Evolutionary conservation across 1,140 invertebrate genomes (phyloP).

Genomic region (Lepidostoma basale): DNA sequence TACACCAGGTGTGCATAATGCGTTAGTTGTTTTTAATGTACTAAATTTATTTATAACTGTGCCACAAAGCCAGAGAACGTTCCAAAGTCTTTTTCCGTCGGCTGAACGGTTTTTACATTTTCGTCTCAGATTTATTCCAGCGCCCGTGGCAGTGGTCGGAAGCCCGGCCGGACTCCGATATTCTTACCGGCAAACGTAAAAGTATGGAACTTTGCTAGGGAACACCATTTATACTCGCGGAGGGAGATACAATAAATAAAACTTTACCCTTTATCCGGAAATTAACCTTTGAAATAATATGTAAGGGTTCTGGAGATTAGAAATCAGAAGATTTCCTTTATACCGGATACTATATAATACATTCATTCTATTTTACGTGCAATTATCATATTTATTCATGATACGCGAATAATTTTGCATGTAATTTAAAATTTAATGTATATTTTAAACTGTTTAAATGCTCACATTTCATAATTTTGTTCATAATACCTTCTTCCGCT

Average conservation of each 20-base stretch:
- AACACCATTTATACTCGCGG: not conserved
- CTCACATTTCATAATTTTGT: no score
- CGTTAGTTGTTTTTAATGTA: no score
- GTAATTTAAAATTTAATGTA: no score
- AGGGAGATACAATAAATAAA: constrained; percentile 10
- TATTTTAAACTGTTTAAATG: no score
- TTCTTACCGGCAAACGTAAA: not conserved
- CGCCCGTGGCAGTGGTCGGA: constrained; percentile 2
- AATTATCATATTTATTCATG: no score
- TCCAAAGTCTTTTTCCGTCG: not conserved
- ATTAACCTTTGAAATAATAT: constrained; percentile 17
- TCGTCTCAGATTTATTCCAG: constrained; percentile 34
- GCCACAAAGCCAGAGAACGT: not conserved
- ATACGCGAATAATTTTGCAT: no score
- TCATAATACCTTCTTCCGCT: no score
- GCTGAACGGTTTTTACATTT: constrained; percentile 21
- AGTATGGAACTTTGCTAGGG: not conserved
- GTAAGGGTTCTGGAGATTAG: constrained; percentile 13
- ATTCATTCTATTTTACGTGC: not conserved
- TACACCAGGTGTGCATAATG: no score
- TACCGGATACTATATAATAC: not conserved
- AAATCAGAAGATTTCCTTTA: constrained; percentile 1
- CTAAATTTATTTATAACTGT: not conserved
- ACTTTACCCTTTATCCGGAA: constrained; percentile 14
- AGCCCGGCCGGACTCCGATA: not conserved